Conservation (phyloP, 2,113 vertebrate species). For the Psophia crepitans region DNA sequence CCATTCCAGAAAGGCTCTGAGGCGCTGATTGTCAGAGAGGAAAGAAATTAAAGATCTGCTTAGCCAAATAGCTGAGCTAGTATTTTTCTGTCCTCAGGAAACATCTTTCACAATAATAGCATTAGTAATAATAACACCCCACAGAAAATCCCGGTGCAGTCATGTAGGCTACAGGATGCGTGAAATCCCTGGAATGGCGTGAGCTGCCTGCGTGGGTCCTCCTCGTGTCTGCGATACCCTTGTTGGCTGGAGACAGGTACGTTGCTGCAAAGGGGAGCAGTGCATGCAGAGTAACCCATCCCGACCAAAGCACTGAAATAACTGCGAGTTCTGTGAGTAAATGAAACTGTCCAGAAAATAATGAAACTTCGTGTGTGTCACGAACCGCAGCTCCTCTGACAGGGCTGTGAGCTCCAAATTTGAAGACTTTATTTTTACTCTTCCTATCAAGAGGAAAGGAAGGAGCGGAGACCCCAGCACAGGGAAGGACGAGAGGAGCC, state of each 20-base stretch:
- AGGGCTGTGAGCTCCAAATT: background rate
- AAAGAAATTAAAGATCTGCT: conserved; percentile 33
- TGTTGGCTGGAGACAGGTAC: background rate
- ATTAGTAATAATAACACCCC: background rate
- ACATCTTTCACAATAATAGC: background rate
- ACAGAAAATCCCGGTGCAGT: conserved; percentile 9
- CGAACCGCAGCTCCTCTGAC: background rate
- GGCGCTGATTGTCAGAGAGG: background rate
- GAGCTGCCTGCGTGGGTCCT: background rate
- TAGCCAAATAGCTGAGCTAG: conserved; percentile 33
- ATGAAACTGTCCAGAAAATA: background rate
- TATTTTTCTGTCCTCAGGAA: conserved; percentile 35
- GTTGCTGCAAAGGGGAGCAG: background rate
- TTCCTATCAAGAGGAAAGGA: background rate
- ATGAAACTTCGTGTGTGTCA: background rate
- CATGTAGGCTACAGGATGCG: background rate
- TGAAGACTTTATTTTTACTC: background rate
- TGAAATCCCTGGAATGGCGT: background rate
- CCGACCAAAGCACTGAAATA: background rate
- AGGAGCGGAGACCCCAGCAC: background rate
- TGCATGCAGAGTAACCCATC: background rate
- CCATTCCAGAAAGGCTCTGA: background rate
- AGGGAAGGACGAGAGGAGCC: background rate
- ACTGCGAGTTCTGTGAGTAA: background rate
- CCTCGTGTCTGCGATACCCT: background rate